Evolutionary conservation across 2,113 vertebrate genomes (phyloP), one percentile per base, ranked within the genome.

Genomic region (Rattus rattus): DNA sequence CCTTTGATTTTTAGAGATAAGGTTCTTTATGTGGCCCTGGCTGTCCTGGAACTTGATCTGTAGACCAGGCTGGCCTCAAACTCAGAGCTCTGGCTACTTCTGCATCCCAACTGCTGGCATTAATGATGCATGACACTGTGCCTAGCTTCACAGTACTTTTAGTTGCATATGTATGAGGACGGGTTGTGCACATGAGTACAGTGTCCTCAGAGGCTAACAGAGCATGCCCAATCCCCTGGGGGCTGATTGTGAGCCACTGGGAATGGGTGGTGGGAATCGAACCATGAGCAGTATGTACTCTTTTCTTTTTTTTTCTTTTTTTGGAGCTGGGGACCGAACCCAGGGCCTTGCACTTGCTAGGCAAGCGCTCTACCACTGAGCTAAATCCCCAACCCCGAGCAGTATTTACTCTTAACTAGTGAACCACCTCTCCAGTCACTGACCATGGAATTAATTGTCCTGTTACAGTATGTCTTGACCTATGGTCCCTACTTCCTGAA

Each of bases 401-500:
- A 43, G 81, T 17, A 8, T 63, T 59, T 85, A 24, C 59, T 63
- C 59, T 85, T 43, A 65, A 43, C n/a, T 59, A 63, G 59, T 63
- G 81, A 43, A 9, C 7, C 54, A 39, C 28, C 59, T 84, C 56
- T 39, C n/a, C 56, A 63, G 79, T 33, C 79, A 36, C 54, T 28
- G 1, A 67, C 28, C 36, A 36, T 17, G n/a, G 33, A 24, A 24
- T 81, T n/a, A 14, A n/a, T 59, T 72, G n/a, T 88, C 43, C 47
- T 81, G n/a, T 84, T n/a, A n/a, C 65, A 47, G 36, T 67, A 49
- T 76, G n/a, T 69, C 88, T 95, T 95, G 77, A 69, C 12, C 30
- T 92, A 13, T 91, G 49, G 11, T 77, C 63, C 33, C 79, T 86
- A 17, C 30, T 92, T 92, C 43, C 33, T 63, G 65, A 91, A 72